Evolutionary conservation across 2,113 vertebrate genomes (phyloP).

Genomic region (Brachionichthys hirsutus): DNA sequence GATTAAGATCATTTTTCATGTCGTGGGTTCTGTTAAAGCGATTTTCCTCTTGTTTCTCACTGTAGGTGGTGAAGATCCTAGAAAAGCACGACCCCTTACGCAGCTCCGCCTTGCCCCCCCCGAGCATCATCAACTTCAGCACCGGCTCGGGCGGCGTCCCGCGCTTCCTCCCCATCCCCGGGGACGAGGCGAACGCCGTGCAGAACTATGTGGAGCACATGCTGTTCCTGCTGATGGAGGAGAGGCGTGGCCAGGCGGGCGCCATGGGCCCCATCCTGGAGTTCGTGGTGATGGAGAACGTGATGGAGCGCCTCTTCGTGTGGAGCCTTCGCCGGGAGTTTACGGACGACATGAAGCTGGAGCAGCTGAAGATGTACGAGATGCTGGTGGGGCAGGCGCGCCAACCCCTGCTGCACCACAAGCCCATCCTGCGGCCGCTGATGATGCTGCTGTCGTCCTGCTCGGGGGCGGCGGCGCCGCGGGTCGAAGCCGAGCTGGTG

Average conservation of each 20-base stretch:
- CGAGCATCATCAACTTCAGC: constrained; percentile 50
- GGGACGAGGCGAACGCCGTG: constrained; percentile 92
- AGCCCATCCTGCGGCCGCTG: constrained; percentile 91
- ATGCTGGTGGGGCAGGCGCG: constrained; percentile 90
- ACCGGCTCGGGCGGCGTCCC: constrained; percentile 21
- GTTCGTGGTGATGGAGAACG: constrained; percentile 96
- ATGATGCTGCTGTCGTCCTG: constrained; percentile 98
- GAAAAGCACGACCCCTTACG: constrained; percentile 93
- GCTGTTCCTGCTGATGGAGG: constrained; percentile 93
- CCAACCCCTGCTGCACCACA: constrained; percentile 95
- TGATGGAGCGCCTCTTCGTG: constrained; percentile 98
- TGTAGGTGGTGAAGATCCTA: constrained; percentile 93
- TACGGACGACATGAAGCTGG: constrained; percentile 93
- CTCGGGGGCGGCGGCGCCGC: constrained; percentile 65
- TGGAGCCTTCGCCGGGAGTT: constrained; percentile 95
- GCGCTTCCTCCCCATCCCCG: constrained; percentile 82
- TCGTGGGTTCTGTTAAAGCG: too few relatives aligned
- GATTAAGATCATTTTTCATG: too few relatives aligned
- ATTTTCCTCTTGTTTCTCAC: not conserved
- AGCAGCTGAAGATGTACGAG: constrained; percentile 97
- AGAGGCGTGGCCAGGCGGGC: constrained; percentile 83
- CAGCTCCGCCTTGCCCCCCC: constrained; percentile 43
- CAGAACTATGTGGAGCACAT: constrained; percentile 99
- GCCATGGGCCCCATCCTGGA: constrained; percentile 99
- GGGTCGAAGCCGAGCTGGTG: constrained; percentile 88